phyloP scores from a whole-genome alignment of 1,140 invertebrate species.

The Ooceraea biroi region DNA sequence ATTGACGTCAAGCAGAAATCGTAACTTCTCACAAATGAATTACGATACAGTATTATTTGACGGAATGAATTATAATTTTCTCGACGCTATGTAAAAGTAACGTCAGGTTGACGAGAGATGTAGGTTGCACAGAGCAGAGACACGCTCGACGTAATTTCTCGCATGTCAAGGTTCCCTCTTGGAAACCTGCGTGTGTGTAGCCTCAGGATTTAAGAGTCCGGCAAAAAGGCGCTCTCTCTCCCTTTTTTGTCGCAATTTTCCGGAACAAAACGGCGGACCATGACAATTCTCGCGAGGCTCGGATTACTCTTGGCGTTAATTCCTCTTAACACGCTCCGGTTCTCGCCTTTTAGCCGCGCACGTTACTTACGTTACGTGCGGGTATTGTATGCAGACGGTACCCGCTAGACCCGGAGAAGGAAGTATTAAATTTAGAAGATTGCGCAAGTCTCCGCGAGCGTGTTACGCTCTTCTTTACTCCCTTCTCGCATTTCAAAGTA shows the following conservation, averaged over 20 bases:
- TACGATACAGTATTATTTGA: too few species aligned
- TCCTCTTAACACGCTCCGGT: constrained; percentile 67
- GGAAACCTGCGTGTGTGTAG: not conserved
- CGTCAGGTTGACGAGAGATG: too few species aligned
- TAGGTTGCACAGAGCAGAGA: not conserved
- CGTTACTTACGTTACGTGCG: constrained; percentile 68
- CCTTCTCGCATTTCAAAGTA: constrained; percentile 4
- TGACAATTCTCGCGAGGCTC: constrained; percentile 40
- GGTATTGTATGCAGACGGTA: constrained; percentile 57
- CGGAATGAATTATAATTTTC: not conserved
- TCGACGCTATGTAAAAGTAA: not conserved
- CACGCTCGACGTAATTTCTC: constrained; percentile 15
- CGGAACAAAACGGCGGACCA: constrained; percentile 58
- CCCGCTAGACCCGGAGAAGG: constrained; percentile 40
- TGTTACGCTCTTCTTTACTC: constrained; percentile 11
- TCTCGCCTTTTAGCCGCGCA: constrained; percentile 66
- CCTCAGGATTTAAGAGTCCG: constrained; percentile 27
- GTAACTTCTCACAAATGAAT: too few species aligned
- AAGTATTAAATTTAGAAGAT: constrained; percentile 72
- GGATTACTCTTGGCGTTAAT: constrained; percentile 68
- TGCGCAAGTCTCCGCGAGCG: constrained; percentile 25
- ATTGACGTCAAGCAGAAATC: too few species aligned
- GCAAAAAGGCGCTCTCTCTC: constrained; percentile 21
- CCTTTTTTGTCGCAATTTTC: constrained; percentile 65
- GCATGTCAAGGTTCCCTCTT: not conserved